These are phyloP conservation scores for Ceratina calcarata DNA, from an alignment of 1,140 invertebrate species.

Conservation along the genomic window DNA sequence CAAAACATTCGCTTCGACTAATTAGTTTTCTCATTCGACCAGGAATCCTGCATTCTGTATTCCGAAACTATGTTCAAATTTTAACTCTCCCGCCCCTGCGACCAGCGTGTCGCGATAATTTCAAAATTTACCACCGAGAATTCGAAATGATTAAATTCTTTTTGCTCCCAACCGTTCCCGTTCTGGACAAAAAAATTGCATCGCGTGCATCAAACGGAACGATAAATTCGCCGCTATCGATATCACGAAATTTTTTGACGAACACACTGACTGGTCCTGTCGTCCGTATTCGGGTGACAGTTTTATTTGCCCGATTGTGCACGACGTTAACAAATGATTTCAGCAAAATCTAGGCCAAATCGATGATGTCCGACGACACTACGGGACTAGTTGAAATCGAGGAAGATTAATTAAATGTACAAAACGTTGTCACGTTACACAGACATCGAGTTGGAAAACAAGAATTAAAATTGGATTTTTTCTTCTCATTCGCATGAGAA, in stretches of 20 bases:
- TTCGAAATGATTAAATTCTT: not conserved
- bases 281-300: conserved; percentile 19
- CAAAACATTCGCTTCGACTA: conserved; percentile 18
- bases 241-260: conserved; percentile 15
- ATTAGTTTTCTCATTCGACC: conserved; percentile 22
- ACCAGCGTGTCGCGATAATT: not conserved
- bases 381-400: no score
- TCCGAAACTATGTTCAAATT: not conserved
- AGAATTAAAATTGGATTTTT: no score
- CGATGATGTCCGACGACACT: not conserved
- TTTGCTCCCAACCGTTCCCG: no score
- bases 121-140: not conserved
- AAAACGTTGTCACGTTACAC: no score
- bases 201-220: not conserved
- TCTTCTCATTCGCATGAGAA: no score
- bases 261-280: not conserved
- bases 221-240: conserved; percentile 15
- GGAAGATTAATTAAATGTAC: not conserved
- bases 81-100: not conserved
- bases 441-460: no score
- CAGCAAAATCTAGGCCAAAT: conserved; percentile 5
- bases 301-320: conserved; percentile 28
- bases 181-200: not conserved
- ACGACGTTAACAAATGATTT: conserved; percentile 20
- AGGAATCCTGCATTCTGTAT: not conserved